phyloP scores from a whole-genome alignment of 2,113 vertebrate species.

The Ceyx cyanopectus region DNA sequence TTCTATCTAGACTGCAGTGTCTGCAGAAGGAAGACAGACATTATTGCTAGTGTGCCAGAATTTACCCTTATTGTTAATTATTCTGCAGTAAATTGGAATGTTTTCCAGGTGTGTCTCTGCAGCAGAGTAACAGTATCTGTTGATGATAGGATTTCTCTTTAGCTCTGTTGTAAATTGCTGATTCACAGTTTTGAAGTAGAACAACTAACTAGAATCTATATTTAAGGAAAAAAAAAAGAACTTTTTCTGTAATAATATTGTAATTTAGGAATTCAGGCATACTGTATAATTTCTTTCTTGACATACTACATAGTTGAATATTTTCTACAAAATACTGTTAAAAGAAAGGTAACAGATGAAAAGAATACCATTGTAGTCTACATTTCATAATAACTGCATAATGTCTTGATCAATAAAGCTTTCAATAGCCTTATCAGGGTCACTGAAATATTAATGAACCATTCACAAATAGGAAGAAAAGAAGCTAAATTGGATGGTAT shows the following conservation, averaged over 20 bases:
- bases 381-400: not conserved
- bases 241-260: not conserved
- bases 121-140: not conserved
- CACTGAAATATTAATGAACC: not conserved
- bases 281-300: not conserved
- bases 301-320: not conserved
- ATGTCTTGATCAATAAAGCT: not conserved
- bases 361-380: not conserved
- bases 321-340: not conserved
- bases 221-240: not conserved
- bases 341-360: not conserved
- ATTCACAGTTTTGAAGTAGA: constrained; percentile 1
- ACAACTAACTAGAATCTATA: not conserved
- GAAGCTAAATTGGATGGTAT: not conserved
- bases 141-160: not conserved
- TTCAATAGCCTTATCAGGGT: not conserved
- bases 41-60: not conserved
- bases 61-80: not conserved
- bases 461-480: not conserved
- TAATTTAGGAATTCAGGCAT: not conserved
- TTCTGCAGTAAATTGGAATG: not conserved
- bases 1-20: not conserved
- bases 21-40: not conserved
- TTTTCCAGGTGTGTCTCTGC: not conserved
- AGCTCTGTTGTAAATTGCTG: not conserved